phyloP scores from a whole-genome alignment of 1,140 invertebrate genomes.

The Brachionus angularis region DNA sequence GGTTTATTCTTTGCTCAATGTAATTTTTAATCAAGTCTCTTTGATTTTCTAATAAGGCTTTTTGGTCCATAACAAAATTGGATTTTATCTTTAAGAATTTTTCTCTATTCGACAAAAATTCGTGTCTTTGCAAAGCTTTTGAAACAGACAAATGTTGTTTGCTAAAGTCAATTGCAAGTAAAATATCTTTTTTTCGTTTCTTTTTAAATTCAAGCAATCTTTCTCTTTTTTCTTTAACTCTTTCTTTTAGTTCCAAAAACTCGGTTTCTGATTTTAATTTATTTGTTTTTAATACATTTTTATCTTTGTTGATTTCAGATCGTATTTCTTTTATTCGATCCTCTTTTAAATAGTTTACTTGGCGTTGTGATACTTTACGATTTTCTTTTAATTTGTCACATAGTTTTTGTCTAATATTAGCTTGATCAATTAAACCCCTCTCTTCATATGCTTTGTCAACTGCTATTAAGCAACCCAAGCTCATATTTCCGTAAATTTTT shows the following conservation, averaged over 20 bases:
- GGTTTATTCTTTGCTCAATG: conserved; percentile 8
- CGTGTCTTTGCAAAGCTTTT: conserved; percentile 53
- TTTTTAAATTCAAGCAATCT: conserved; percentile 48
- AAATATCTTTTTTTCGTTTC: conserved; percentile 47
- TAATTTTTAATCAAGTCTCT: conserved; percentile 12
- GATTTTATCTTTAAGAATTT: neutral
- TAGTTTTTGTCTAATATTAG: conserved; percentile 3
- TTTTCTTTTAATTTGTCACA: conserved; percentile 49
- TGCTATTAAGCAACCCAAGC: conserved; percentile 53
- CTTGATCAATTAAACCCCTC: conserved; percentile 49
- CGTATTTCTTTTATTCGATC: conserved; percentile 49
- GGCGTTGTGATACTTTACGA: conserved; percentile 50
- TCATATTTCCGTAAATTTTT: conserved; percentile 54
- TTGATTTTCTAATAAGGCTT: conserved; percentile 3
- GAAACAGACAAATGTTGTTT: conserved; percentile 56
- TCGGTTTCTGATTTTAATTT: conserved; percentile 49
- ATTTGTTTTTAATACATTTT: conserved; percentile 46
- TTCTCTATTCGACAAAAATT: conserved; percentile 44
- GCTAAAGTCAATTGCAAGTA: conserved; percentile 53
- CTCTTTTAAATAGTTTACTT: conserved; percentile 51
- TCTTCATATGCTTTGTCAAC: conserved; percentile 56
- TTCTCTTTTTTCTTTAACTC: conserved; percentile 49
- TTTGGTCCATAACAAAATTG: conserved; percentile 21
- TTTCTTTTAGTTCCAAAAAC: conserved; percentile 47
- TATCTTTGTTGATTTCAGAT: conserved; percentile 49